Evolutionary conservation across 2,797 vertebrate species (phyloP).

Genomic region (Odontamblyopus rebecca): DNA sequence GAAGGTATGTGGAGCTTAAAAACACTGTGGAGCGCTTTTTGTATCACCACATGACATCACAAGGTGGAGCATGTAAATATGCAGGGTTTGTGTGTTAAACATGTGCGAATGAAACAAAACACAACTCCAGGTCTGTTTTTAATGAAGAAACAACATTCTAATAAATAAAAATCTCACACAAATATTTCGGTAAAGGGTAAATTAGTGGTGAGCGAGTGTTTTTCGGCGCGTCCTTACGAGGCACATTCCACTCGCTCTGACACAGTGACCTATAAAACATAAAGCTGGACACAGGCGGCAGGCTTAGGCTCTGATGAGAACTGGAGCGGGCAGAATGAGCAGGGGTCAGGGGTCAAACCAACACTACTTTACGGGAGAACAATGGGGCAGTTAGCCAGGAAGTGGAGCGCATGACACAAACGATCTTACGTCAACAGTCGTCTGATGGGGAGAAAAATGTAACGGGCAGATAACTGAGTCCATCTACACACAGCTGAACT

Average conservation of each 20-base stretch:
- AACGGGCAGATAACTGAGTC: neutral
- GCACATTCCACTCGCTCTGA: neutral
- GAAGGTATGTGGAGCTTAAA: too few species aligned
- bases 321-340: neutral
- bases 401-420: neutral
- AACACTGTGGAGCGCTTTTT: too few species aligned
- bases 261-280: neutral
- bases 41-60: too few species aligned
- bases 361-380: conserved; percentile 7
- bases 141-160: too few species aligned
- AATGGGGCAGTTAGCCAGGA: neutral
- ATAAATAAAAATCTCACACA: neutral
- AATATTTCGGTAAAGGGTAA: neutral
- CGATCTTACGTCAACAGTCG: neutral
- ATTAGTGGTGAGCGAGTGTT: neutral
- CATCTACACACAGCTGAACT: too few species aligned
- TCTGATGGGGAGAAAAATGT: neutral
- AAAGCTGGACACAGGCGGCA: neutral
- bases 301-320: neutral
- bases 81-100: too few species aligned
- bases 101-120: too few species aligned
- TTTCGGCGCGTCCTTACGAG: neutral
- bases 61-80: too few species aligned
- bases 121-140: too few species aligned
- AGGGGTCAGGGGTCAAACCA: conserved; percentile 2